Percentiles rank a stretch among this genome's conserved stretches.
Evolutionary conservation across 2,113 vertebrate species (phyloP).

Genomic region (Rhinopomastus cyanomelas): DNA sequence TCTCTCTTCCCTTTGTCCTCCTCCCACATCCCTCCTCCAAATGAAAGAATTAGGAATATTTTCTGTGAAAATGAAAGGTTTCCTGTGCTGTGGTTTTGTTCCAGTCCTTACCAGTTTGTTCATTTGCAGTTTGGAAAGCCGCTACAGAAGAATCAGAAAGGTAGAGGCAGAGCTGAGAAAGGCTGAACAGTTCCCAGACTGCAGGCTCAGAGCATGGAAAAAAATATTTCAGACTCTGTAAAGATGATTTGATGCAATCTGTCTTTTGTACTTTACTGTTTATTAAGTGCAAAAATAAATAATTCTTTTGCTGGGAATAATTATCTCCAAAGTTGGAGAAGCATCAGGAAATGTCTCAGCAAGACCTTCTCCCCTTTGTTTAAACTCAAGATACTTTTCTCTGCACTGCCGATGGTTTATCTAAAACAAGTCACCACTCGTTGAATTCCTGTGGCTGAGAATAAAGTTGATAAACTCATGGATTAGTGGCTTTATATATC

Average conservation of each 20-base stretch:
- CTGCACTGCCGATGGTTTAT: neutral
- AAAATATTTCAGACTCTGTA: neutral
- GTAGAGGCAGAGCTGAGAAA: neutral
- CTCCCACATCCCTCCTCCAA: neutral
- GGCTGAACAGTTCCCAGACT: neutral
- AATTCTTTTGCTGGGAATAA: neutral
- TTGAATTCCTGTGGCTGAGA: neutral
- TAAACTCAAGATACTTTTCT: slow-evolving; percentile 12
- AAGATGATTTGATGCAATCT: neutral
- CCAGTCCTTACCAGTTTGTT: neutral
- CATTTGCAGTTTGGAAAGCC: neutral
- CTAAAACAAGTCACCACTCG: neutral
- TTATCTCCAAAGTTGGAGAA: slow-evolving; percentile 18
- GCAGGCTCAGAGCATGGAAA: neutral
- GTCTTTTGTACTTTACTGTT: neutral
- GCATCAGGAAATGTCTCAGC: neutral
- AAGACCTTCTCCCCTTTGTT: neutral
- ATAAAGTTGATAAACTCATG: neutral
- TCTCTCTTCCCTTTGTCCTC: neutral
- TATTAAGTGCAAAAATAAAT: neutral
- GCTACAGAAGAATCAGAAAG: neutral
- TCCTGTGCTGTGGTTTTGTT: neutral
- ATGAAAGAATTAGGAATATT: neutral
- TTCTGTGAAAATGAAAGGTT: neutral
- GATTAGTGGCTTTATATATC: neutral